Conservation (phyloP, 2,797 vertebrate genomes). For the Choloepus didactylus region DNA sequence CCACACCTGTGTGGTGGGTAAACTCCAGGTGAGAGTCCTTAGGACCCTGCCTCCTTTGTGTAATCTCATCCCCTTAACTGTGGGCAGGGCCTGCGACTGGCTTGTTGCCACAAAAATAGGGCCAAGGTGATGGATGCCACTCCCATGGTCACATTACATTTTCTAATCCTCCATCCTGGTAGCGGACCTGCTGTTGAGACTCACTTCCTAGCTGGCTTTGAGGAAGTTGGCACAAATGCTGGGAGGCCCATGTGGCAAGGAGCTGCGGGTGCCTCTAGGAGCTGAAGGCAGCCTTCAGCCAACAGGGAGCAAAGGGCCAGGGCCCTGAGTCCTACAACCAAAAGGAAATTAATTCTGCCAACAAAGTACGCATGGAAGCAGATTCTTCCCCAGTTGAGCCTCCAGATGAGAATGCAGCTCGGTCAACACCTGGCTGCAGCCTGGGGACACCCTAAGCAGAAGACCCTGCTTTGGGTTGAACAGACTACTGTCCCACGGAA, state of each 20-base stretch:
- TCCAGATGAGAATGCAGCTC: neutral
- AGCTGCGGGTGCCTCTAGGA: neutral
- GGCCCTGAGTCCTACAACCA: neutral
- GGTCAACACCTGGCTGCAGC: too few relatives aligned
- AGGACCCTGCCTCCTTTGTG: neutral
- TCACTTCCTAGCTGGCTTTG: neutral
- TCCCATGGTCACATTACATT: neutral
- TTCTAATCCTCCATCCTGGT: neutral
- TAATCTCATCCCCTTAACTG: neutral
- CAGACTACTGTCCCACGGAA: neutral
- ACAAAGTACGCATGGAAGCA: neutral
- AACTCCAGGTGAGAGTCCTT: too few relatives aligned
- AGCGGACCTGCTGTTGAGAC: neutral
- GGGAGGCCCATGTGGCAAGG: neutral
- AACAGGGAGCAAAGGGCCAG: neutral
- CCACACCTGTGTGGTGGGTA: accelerated
- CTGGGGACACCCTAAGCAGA: neutral
- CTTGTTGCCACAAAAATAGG: neutral
- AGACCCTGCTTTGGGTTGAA: neutral
- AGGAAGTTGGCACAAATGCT: neutral
- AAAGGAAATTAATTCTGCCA: neutral
- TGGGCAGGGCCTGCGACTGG: neutral
- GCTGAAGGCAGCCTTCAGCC: neutral
- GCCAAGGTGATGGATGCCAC: neutral
- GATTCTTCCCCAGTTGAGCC: neutral